Evolutionary conservation across 2,113 vertebrate species (phyloP).

Genomic region (Lophura nycthemera): DNA sequence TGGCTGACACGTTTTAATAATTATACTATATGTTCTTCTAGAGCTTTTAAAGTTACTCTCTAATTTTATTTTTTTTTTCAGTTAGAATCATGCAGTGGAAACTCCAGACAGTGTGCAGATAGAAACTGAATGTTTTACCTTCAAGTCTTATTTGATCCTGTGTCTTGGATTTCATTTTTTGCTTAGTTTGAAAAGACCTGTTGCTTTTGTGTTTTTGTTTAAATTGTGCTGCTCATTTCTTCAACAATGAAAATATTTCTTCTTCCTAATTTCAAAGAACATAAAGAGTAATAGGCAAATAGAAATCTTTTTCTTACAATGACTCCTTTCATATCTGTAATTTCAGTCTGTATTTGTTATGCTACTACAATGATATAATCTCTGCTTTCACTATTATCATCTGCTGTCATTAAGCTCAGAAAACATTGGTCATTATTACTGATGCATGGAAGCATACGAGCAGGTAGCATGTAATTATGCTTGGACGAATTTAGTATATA

Average conservation of each 20-base stretch:
- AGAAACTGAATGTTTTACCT: neutral
- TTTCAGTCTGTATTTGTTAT: conserved; percentile 22
- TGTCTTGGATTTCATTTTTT: conserved; percentile 19
- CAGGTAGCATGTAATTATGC: conserved; percentile 43
- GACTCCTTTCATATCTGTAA: neutral
- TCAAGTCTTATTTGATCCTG: neutral
- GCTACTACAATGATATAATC: neutral
- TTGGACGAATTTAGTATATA: conserved; percentile 26
- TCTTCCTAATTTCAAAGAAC: conserved; percentile 19
- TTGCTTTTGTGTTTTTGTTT: conserved; percentile 1
- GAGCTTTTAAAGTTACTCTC: neutral
- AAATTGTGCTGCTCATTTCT: neutral
- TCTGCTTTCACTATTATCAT: conserved; percentile 1
- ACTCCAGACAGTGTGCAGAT: neutral
- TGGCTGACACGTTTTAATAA: neutral
- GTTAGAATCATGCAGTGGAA: conserved; percentile 3
- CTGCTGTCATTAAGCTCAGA: conserved; percentile 9
- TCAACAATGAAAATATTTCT: conserved; percentile 1
- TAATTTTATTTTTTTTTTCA: neutral
- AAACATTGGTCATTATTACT: conserved; percentile 44
- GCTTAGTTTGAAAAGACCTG: conserved; percentile 7
- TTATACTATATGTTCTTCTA: neutral
- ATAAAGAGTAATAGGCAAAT: neutral
- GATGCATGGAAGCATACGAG: neutral
- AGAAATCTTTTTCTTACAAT: conserved; percentile 1